Percentiles rank a stretch among this genome's conserved stretches.
Evolutionary conservation across 37 sponge, comb jelly and placozoan genomes (phyloP).

Genomic region (Beroe ovata): DNA sequence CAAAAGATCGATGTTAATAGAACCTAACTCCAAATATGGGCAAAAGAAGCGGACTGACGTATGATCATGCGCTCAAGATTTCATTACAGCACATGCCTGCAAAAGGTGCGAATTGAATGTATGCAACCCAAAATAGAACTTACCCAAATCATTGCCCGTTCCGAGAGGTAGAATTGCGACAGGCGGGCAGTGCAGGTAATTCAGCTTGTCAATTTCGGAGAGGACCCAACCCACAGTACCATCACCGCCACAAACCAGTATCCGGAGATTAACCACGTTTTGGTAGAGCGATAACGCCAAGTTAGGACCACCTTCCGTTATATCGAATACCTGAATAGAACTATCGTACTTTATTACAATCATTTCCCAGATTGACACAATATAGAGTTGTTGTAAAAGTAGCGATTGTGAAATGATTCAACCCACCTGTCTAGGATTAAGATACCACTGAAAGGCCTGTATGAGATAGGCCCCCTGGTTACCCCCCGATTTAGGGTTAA

Average conservation of each 20-base stretch:
- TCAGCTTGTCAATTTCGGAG: constrained; percentile 55
- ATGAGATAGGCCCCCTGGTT: constrained; percentile 65
- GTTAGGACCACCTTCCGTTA: constrained; percentile 48
- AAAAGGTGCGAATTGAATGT: no score
- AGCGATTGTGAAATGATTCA: not conserved
- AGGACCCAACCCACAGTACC: constrained; percentile 62
- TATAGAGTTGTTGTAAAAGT: no score
- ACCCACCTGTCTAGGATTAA: constrained; percentile 55
- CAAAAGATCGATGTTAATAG: no score
- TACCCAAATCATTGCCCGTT: constrained; percentile 58
- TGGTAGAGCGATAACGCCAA: constrained; percentile 33
- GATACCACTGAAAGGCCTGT: constrained; percentile 58
- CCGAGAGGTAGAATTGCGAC: constrained; percentile 27
- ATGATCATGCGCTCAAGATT: no score
- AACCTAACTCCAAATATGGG: no score
- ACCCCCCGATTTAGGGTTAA: constrained; percentile 62
- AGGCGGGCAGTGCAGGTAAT: constrained; percentile 24
- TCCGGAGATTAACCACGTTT: constrained; percentile 53
- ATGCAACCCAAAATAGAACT: no score
- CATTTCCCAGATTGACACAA: no score
- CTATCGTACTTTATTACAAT: not conserved
- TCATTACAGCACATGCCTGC: no score
- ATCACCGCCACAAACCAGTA: constrained; percentile 56
- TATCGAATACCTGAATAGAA: constrained; percentile 15
- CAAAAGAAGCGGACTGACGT: no score